phyloP scores from a whole-genome alignment of 2,113 vertebrate genomes.

The Nycticebus coucang region DNA sequence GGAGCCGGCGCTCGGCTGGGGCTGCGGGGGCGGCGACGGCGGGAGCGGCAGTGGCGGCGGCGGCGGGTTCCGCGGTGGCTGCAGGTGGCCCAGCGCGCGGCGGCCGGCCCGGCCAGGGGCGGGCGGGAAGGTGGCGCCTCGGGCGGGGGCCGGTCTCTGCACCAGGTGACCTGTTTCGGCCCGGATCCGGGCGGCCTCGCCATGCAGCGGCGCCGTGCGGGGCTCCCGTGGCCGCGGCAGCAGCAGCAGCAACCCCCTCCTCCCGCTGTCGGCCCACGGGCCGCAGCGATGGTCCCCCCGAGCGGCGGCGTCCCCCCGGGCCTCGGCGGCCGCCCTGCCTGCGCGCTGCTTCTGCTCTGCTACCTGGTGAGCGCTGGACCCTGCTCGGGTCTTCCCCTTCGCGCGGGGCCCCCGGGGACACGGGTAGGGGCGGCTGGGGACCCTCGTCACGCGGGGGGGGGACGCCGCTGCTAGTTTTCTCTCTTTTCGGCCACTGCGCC shows the following conservation, averaged over 20 bases:
- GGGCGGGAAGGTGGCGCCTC: slow-evolving; percentile 78
- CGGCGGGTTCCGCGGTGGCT: slow-evolving; percentile 60
- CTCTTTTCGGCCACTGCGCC: slow-evolving; percentile 8
- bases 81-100: slow-evolving; percentile 71
- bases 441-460: background rate
- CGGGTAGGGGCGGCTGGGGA: slow-evolving; percentile 36
- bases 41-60: slow-evolving; percentile 55
- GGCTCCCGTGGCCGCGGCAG: slow-evolving; percentile 61
- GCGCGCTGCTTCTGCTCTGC: slow-evolving; percentile 74
- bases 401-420: slow-evolving; percentile 46
- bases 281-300: slow-evolving; percentile 70
- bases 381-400: slow-evolving; percentile 19
- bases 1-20: slow-evolving; percentile 62
- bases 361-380: slow-evolving; percentile 76
- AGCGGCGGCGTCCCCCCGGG: slow-evolving; percentile 47
- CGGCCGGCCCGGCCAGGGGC: slow-evolving; percentile 72
- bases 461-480: slow-evolving; percentile 55
- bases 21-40: slow-evolving; percentile 69
- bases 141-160: slow-evolving; percentile 80
- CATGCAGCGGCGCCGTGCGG: slow-evolving; percentile 66
- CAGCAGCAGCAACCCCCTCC: slow-evolving; percentile 48
- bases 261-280: slow-evolving; percentile 40
- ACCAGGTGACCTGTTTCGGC: slow-evolving; percentile 81
- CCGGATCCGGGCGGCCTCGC: slow-evolving; percentile 72
- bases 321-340: slow-evolving; percentile 61